Base-by-base conservation (phyloP, 2,113 vertebrate genomes). In the Hypomesus transpacificus region DNA sequence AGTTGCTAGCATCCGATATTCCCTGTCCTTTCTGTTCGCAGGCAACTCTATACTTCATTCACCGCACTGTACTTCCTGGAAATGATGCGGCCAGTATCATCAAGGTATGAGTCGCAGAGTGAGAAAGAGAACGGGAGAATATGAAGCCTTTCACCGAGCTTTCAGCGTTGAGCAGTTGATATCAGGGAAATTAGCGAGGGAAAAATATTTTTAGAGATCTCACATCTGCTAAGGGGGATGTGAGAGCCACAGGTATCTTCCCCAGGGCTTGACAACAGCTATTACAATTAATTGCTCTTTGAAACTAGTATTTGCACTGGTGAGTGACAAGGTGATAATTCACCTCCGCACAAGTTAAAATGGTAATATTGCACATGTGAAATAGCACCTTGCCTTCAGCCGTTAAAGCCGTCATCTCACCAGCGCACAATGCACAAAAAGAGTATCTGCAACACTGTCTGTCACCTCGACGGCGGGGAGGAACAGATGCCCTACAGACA, bases 271-370 rank as follows among this genome's bases (percentile, higher is more conserved):
- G 94, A 95, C 94, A 95, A 91, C 91, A 90, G 93, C 93, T 94
- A 96, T 95, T 94, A 95, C 91, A 93, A 93, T 93, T 94, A 94
- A 95, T 95, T 95, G 94, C 91, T 86, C 92, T 93, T 91, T 90
- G 93, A 92, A 95, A 94, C 89, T 92, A 93, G 94, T 93, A 92
- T 94, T 94, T 94, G 92, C 86, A 81, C 91, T 91, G 86, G 86
- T 85, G 92, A 94, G 90, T 94, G 95, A 95, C 95, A 95, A 94
- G 93, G 94, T 91, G 93, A 92, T 95, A 95, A 96, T 96, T 95
- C 94, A 95, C 93, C 93, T 93, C 94, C 28, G 91, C 85, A 88
- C 91, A 92, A 93, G 93, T 93, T 93, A 93, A 94, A 92, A 88
- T 79, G 91, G 91, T 92, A 94, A 94, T 93, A 90, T 84, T 93